Evolutionary conservation across 2,888 invertebrate species (phyloP), one percentile per base, ranked within the genome.

Genomic region (Oscheius myriophilus): DNA sequence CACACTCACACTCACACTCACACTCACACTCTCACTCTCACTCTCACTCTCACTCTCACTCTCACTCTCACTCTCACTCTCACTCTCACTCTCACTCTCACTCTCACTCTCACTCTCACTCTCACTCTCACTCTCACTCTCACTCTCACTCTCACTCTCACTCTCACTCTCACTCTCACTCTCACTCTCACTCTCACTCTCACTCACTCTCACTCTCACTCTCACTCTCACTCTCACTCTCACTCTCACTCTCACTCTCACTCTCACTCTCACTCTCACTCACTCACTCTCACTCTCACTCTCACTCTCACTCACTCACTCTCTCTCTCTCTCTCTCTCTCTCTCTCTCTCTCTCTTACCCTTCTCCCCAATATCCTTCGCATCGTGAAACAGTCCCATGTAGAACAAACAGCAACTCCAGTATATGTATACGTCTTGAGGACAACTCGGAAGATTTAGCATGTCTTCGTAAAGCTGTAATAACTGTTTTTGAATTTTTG

Each of bases 381-480:
- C 88, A 82, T 92, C 92, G 25, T 90, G 89, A 84, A 92, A 92
- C 91, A 92, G 91, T 88, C 95, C 95, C 82, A 97, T 89, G 87
- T 94, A 96, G 87, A 97, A 97, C 88, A 93, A 93, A 87, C 95
- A 95, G 78, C 96, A 96, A 2, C 94, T 95, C 14, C 95, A 89
- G 87, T 95, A 95, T 41, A 92, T 90, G 57, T 90, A 89, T 7
- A 93, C 88, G 81, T 92, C 91, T 18, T 43, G 64, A 74, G 84
- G 91, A 51, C 67, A 58, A 18, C 58, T 90, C 87, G 67, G 90
- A 87, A 76, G 90, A 87, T 80, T 90, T 23, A 87, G 78, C 69
- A 89, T 76, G 55, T 83, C 80, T 71, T 88, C 87, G 82, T 89
- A 90, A 75, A 88, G 87, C 88, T 88, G 23, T n/a, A 51, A 65